phyloP scores from a whole-genome alignment of 1,140 invertebrate genomes.

The Drosophila lacertosa region DNA sequence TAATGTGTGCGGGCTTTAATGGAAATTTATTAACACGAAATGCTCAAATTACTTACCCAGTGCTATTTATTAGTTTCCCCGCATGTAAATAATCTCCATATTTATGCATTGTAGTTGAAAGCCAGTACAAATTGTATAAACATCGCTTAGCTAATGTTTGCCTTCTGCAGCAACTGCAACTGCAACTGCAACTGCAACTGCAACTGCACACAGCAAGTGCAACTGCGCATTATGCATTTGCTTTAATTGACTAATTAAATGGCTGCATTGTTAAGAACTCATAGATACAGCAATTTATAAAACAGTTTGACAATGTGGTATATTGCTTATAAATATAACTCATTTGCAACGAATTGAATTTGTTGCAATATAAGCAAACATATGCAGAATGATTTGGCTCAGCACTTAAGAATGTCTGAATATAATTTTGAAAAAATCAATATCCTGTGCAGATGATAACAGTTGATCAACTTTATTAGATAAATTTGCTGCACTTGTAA shows the following conservation, averaged over 20 bases:
- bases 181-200: neutral
- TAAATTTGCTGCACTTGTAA: too few species aligned
- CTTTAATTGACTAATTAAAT: slow-evolving; percentile 6
- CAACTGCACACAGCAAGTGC: neutral
- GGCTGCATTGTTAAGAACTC: neutral
- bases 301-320: too few species aligned
- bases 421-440: too few species aligned
- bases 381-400: too few species aligned
- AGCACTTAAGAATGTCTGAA: too few species aligned
- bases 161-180: neutral
- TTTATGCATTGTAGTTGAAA: slow-evolving; percentile 6
- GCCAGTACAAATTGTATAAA: slow-evolving; percentile 7
- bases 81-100: slow-evolving; percentile 16
- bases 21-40: slow-evolving; percentile 58
- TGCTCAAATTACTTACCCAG: slow-evolving; percentile 25
- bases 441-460: too few species aligned
- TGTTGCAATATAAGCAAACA: too few species aligned
- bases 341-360: too few species aligned
- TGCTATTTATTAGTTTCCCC: slow-evolving; percentile 25
- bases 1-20: slow-evolving; percentile 54
- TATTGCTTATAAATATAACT: too few species aligned
- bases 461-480: too few species aligned
- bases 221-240: neutral
- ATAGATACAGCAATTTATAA: neutral
- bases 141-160: slow-evolving; percentile 4